Evolutionary conservation across 2,797 vertebrate species (phyloP).

Genomic region (Sebastes minor): DNA sequence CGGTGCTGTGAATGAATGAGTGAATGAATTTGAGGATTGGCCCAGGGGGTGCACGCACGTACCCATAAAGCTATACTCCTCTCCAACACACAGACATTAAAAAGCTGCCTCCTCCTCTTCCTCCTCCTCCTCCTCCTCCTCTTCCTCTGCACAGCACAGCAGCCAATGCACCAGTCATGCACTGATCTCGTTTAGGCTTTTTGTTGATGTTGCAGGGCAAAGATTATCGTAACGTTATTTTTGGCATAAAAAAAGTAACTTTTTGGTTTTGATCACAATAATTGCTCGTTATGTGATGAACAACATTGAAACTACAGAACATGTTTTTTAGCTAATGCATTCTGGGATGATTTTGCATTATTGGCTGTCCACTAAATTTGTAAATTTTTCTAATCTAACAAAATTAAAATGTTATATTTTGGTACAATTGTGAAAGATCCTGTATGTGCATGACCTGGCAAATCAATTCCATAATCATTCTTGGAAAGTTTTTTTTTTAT

Average conservation of each 20-base stretch:
- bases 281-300: too few species aligned
- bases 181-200: slow-evolving; percentile 36
- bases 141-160: slow-evolving; percentile 27
- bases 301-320: too few species aligned
- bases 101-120: background rate
- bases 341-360: too few species aligned
- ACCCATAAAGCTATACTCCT: background rate
- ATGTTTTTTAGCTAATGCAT: too few species aligned
- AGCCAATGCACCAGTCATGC: slow-evolving; percentile 27
- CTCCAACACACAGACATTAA: background rate
- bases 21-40: slow-evolving; percentile 68
- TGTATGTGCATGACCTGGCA: too few species aligned
- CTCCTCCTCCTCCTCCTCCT: background rate
- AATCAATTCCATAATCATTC: too few species aligned
- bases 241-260: background rate
- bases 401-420: too few species aligned
- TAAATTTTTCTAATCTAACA: too few species aligned
- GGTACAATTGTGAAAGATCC: too few species aligned
- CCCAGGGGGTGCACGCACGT: slow-evolving; percentile 59
- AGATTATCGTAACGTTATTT: background rate
- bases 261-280: too few species aligned
- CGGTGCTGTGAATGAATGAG: slow-evolving; percentile 58
- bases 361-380: too few species aligned
- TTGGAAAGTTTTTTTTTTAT: too few species aligned
- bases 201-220: slow-evolving; percentile 32